phyloP scores from a whole-genome alignment of 2,113 vertebrate species.

The Sciurus niger region DNA sequence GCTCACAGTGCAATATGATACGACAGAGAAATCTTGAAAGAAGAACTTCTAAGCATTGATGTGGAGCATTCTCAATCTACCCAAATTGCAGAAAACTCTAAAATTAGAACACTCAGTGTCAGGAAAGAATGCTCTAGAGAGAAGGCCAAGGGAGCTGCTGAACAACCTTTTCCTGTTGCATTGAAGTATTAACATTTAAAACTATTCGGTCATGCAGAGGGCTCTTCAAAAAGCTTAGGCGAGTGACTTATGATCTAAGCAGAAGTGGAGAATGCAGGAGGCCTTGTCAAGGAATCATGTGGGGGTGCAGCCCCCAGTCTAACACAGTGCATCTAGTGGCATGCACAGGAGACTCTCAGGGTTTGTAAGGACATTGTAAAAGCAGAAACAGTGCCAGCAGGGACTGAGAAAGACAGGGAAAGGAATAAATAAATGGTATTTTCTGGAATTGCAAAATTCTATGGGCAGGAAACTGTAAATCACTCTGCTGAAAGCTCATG shows the following conservation, averaged over 20 bases:
- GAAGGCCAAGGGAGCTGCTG: not conserved
- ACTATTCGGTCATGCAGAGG: not conserved
- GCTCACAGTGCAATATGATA: not conserved
- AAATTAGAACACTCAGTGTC: not conserved
- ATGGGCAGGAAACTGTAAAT: not conserved
- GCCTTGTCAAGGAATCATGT: not conserved
- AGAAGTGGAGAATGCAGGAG: not conserved
- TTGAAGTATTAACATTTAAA: not conserved
- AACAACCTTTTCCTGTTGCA: not conserved
- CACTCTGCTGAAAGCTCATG: not conserved
- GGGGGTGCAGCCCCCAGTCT: too few species aligned
- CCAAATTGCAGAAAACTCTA: not conserved
- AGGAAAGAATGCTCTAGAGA: not conserved
- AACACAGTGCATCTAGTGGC: not conserved
- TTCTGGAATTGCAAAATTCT: not conserved
- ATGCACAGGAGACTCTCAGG: too few species aligned
- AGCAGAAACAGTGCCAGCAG: not conserved
- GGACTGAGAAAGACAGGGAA: not conserved
- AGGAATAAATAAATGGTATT: not conserved
- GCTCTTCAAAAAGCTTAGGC: not conserved
- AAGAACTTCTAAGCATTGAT: not conserved
- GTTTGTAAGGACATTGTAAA: not conserved
- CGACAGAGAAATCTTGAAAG: not conserved
- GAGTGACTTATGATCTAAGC: not conserved
- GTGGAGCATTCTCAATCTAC: not conserved